Base-by-base conservation (phyloP, 2,797 vertebrate species). In the Ctenopoma multispine region DNA sequence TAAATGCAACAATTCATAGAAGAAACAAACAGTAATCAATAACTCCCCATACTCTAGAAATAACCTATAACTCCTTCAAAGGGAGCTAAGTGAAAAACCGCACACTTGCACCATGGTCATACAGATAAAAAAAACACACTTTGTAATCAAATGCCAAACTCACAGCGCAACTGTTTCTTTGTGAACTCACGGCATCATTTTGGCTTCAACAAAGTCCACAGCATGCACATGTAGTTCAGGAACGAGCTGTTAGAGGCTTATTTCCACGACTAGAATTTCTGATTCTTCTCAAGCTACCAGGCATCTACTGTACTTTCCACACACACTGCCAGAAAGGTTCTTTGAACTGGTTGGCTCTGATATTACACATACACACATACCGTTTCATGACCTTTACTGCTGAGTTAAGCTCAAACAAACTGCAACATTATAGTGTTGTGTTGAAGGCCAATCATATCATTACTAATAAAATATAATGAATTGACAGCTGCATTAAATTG, bases 341-440 rank as follows among this genome's bases (percentile, higher is more conserved):
- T 84, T 77, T 67, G 81, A 87, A 80, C 62, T 72, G 66, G 66
- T 72, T 87, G 84, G 73, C 64, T 72, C 68, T 69, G 61, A 80
- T 83, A 77, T 80, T 75, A 75, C 77, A 71, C 85, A 84, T 4
- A 27, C 24, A 27, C 24, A 27, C 24, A 27, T 87, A 84, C 69
- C 79, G 68, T 89, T 87, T 84, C 79, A 84, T 88, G 87, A 90
- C 83, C 87, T 91, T 70, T 72, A 77, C 80, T 75, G 61, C 72
- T 62, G 74, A 54, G 66, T 84, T 88, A 86, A 88, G 75, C 72
- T 78, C 73, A 47, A 68, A 49, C 72, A 79, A 89, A 84, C 69
- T 66, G 63, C 59, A 60, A 81, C 84, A 76, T 87, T 88, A 84
- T 51, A 81, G 70, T 58, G 65, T 84, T 85, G 70, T 58, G 63